phyloP scores from a whole-genome alignment of 2,797 vertebrate species.

The Brachyalestes nurse region DNA sequence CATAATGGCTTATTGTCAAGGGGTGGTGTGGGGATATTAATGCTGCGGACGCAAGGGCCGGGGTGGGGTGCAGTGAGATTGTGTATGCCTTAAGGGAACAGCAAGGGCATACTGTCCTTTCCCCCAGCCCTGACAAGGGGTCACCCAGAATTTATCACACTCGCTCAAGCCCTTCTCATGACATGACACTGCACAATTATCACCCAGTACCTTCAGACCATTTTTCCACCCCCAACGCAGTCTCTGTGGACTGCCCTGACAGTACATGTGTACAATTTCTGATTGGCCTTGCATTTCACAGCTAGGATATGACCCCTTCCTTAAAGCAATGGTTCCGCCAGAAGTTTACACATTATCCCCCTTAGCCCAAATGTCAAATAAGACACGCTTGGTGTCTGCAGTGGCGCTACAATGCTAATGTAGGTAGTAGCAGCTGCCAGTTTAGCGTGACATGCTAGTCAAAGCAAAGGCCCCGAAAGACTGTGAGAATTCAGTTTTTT shows the following conservation, averaged over 20 bases:
- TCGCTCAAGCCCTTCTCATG: constrained; percentile 42
- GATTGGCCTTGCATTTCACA: neutral
- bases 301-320: neutral
- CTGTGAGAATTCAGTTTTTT: no score
- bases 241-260: constrained; percentile 44
- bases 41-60: constrained; percentile 61
- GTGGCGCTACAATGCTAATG: no score
- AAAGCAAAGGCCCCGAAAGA: no score
- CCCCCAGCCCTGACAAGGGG: constrained; percentile 74
- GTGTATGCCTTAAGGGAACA: constrained; percentile 78
- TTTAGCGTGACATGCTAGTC: no score
- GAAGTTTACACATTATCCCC: neutral
- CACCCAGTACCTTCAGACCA: constrained; percentile 55
- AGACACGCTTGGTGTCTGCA: no score
- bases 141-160: constrained; percentile 78
- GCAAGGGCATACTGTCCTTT: constrained; percentile 73
- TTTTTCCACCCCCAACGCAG: neutral
- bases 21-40: constrained; percentile 80
- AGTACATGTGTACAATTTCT: constrained; percentile 55
- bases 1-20: constrained; percentile 81
- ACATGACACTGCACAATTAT: constrained; percentile 57
- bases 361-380: neutral
- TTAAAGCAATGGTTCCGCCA: neutral
- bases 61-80: constrained; percentile 41
- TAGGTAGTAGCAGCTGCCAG: no score